Conservation (phyloP, 2,888 invertebrate genomes). For the Chelonus formosanus region DNA sequence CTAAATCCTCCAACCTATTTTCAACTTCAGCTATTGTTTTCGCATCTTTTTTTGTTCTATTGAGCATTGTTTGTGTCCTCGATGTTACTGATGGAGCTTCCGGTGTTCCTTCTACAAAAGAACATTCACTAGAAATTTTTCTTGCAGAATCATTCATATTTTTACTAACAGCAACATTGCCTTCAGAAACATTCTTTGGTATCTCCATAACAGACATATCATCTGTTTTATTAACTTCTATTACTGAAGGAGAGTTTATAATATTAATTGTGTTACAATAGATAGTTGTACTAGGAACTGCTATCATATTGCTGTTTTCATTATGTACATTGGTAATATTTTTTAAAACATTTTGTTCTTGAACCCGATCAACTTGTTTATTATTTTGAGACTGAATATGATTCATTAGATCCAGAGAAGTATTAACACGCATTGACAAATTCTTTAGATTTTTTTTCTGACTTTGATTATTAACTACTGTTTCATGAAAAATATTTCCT, state of each 20-base stretch:
- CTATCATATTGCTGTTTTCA: too few species aligned
- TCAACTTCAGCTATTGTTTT: conserved; percentile 20
- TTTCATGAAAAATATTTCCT: conserved; percentile 30
- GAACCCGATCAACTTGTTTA: background rate
- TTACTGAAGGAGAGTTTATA: conserved; percentile 1
- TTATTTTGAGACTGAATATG: background rate
- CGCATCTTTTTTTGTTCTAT: background rate
- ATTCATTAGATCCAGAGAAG: conserved; percentile 32
- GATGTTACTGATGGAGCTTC: conserved; percentile 46
- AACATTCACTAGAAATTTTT: background rate
- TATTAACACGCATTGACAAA: conserved; percentile 40
- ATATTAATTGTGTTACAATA: background rate
- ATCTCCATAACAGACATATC: too few species aligned
- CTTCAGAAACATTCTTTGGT: too few species aligned
- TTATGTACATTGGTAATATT: too few species aligned
- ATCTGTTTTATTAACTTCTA: background rate
- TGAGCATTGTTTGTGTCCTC: conserved; percentile 43
- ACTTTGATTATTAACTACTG: conserved; percentile 1
- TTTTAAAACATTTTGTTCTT: background rate
- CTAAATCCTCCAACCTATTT: background rate
- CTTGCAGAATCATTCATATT: too few species aligned
- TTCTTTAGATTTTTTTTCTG: background rate
- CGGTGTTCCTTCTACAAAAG: conserved; percentile 49
- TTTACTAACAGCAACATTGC: too few species aligned
- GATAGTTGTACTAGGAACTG: too few species aligned